A percentile compares a stretch with the other conserved stretches of the same genome.
Conservation (phyloP, 2,113 vertebrate species). For the Dryoscopus gambensis region DNA sequence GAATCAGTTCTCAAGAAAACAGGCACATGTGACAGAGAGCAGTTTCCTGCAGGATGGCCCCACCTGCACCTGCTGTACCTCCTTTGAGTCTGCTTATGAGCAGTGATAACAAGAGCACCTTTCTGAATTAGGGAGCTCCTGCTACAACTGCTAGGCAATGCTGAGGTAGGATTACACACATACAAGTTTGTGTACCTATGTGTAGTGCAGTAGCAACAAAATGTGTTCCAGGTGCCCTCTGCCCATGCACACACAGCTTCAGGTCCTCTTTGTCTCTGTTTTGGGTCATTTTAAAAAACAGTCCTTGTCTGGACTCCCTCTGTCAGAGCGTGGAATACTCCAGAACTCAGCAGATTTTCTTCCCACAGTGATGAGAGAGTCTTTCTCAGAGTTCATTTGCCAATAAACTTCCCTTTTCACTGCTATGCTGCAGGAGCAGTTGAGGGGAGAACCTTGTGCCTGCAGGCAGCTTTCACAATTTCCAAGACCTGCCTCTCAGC, state of each 20-base stretch:
- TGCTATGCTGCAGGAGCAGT: background rate
- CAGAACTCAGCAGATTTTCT: background rate
- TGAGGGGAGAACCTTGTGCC: background rate
- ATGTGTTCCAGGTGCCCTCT: background rate
- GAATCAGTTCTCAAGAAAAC: background rate
- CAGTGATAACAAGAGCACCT: background rate
- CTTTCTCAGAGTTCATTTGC: background rate
- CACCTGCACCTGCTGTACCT: background rate
- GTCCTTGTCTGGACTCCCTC: background rate
- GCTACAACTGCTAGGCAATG: background rate
- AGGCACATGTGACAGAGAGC: background rate
- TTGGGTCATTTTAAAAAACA: background rate
- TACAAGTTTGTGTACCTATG: background rate
- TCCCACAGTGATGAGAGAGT: background rate
- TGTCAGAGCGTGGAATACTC: fast-evolving
- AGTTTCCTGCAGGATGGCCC: background rate
- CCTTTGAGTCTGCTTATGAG: background rate
- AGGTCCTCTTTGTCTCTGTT: background rate
- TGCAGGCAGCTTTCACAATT: background rate
- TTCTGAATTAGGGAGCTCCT: background rate
- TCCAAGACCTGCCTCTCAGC: background rate
- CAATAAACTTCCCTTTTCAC: background rate
- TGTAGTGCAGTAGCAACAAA: background rate
- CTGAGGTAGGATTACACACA: background rate
- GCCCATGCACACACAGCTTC: background rate